Conservation (phyloP, 2,113 vertebrate genomes). For the Dasyprocta punctata region DNA sequence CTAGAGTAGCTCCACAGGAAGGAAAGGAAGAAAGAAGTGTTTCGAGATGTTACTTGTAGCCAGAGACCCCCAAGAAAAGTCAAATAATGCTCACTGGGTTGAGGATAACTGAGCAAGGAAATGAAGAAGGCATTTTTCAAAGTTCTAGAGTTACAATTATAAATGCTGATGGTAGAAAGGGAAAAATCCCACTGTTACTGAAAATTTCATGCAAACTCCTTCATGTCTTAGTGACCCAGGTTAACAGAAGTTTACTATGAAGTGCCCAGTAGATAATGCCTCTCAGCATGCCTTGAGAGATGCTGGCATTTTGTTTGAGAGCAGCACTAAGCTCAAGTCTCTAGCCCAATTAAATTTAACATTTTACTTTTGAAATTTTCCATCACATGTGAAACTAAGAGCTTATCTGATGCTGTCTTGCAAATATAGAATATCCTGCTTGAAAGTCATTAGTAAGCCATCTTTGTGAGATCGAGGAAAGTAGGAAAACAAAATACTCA, state of each 20-base stretch:
- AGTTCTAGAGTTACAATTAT: conserved; percentile 12
- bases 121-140: not conserved
- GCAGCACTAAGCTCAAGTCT: not conserved
- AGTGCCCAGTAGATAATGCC: not conserved
- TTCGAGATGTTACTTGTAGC: not conserved
- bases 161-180: not conserved
- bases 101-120: not conserved
- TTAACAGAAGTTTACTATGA: not conserved
- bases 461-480: not conserved
- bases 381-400: not conserved
- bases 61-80: not conserved
- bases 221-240: not conserved
- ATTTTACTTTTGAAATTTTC: conserved; percentile 46
- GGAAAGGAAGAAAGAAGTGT: not conserved
- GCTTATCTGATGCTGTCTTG: not conserved
- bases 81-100: not conserved
- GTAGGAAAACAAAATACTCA: conserved; percentile 6
- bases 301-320: not conserved
- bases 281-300: not conserved
- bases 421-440: not conserved
- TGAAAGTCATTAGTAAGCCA: not conserved
- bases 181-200: not conserved
- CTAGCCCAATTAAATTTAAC: not conserved
- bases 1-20: not conserved
- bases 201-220: conserved; percentile 13